phyloP scores from a whole-genome alignment of 2,113 vertebrate species.

The Aix galericulata region DNA sequence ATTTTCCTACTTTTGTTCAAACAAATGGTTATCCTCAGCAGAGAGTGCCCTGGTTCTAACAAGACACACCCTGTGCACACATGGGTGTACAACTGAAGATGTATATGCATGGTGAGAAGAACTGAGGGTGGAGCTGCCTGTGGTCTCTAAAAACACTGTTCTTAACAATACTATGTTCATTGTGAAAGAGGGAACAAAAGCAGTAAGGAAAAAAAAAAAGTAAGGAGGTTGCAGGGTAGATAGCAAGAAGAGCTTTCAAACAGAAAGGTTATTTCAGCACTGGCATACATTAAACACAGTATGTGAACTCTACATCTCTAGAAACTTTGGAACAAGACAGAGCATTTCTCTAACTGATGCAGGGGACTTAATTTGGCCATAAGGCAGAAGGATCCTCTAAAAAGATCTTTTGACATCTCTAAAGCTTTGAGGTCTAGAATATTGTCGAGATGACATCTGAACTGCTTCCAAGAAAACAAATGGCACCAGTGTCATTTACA shows the following conservation, averaged over 20 bases:
- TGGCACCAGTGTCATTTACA: not conserved
- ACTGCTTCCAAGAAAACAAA: not conserved
- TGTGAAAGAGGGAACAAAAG: not conserved
- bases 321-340: not conserved
- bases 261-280: not conserved
- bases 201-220: not conserved
- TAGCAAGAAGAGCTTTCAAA: not conserved
- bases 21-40: not conserved
- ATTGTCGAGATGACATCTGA: not conserved
- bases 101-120: not conserved
- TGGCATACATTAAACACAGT: not conserved
- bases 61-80: not conserved
- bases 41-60: not conserved
- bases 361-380: not conserved
- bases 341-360: not conserved
- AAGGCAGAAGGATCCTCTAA: not conserved
- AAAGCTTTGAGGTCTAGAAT: not conserved
- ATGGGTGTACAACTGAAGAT: not conserved
- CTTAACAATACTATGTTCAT: not conserved
- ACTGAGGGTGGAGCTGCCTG: not conserved
- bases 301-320: not conserved
- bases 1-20: not conserved
- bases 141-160: not conserved
- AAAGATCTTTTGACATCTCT: not conserved
- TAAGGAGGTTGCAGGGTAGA: not conserved